Evolutionary conservation across 1,140 invertebrate species (phyloP), one percentile per base, ranked within the genome.

Genomic region (Drosophila parabipectinata): DNA sequence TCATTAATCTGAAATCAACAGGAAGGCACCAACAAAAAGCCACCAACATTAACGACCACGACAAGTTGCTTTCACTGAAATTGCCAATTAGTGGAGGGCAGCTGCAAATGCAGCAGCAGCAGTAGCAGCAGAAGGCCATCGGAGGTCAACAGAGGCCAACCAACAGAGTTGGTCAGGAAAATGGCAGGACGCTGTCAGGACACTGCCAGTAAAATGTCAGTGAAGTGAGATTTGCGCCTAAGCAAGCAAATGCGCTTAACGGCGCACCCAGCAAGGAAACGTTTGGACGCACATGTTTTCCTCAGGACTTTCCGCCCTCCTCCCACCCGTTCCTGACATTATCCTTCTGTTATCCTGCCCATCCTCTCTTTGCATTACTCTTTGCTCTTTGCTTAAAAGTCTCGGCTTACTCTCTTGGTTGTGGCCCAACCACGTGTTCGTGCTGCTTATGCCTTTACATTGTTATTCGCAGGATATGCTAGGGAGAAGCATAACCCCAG

Each of bases 401-500:
- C 45, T 32, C 61, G 48, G 75, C 79, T 81, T 82, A 5, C 12
- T 55, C 71, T 73, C 68, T 73, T 73, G 41, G 4, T 15, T 15
- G 10, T 10, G 14, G 1, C 6, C 7, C 60, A 41, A 74, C 74
- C 82, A 87, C 83, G 83, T 87, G 83, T 77, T 87, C 61, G 24
- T 68, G 75, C 68, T 67, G 53, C 28, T 64, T 87, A 64, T 82
- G 72, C 71, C 66, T 87, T 79, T 51, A 44, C 52, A 55, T 83
- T 85, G 83, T 83, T 79, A 64, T 85, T 88, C 83, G 75, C 56
- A 76, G 72, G 57, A 56, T 50, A 75, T 41, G 63, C 53, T 62
- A 26, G 4, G 55, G 15, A 30, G 14, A 21, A 47, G 9, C 9
- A 10, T 15, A 21, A 24, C 8, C 8, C 7, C 18, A 9, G 18